Percentiles rank a stretch among this genome's conserved stretches.
These are phyloP conservation scores for Megaceryle alcyon DNA, from an alignment of 2,797 vertebrate genomes.

Conservation along the genomic window DNA sequence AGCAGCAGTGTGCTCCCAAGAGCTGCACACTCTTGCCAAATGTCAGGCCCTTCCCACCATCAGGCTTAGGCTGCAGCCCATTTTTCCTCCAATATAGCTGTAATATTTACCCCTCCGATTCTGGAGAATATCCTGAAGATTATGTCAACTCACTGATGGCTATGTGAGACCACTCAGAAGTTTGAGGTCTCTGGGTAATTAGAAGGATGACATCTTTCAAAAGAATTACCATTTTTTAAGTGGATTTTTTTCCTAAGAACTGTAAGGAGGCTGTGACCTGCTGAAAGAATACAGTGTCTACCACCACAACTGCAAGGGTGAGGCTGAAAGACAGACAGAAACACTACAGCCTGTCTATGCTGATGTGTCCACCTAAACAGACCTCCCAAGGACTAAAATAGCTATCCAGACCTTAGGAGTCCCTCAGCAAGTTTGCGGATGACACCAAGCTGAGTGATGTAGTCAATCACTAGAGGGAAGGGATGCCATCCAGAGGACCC, in stretches of 20 bases:
- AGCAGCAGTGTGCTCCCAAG: neutral
- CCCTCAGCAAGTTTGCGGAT: neutral
- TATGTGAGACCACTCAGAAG: neutral
- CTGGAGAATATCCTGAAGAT: neutral
- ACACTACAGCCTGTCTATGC: neutral
- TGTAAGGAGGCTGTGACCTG: neutral
- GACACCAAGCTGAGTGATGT: neutral
- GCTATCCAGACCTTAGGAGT: neutral
- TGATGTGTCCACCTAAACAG: neutral
- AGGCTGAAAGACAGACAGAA: neutral
- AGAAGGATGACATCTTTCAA: neutral
- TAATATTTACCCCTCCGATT: neutral
- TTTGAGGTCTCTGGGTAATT: neutral
- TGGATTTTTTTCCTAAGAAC: neutral
- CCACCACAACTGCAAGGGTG: neutral
- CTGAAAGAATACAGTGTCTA: neutral
- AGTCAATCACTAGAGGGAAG: neutral
- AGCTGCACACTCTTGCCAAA: neutral
- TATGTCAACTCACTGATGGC: neutral
- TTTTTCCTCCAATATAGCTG: neutral
- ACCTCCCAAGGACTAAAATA: neutral
- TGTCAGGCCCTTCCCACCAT: neutral
- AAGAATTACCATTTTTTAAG: neutral
- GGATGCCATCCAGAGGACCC: neutral
- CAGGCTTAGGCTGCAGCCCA: neutral